Evolutionary conservation across 64 coral and sea anemone species (phyloP).

Genomic region (Montipora sp.): DNA sequence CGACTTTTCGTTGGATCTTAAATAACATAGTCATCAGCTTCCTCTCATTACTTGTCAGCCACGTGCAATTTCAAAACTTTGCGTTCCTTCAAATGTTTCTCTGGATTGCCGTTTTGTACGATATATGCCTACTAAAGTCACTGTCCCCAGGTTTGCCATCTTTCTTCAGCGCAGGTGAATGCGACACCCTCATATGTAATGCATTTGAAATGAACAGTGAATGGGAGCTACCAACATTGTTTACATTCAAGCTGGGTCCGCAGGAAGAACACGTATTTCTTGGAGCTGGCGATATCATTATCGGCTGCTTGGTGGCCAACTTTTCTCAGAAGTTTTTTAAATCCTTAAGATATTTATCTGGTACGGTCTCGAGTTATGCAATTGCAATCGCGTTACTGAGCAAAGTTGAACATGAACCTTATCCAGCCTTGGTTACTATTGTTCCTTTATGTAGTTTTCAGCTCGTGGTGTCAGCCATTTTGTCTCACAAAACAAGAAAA

Average conservation of each 20-base stretch:
- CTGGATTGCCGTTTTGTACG: conserved; percentile 53
- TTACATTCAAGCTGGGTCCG: conserved; percentile 46
- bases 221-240: conserved; percentile 54
- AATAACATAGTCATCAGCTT: conserved; percentile 43
- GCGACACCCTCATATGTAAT: conserved; percentile 27
- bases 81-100: conserved; percentile 52
- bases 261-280: conserved; percentile 40
- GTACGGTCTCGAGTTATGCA: conserved; percentile 36
- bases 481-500: conserved; percentile 2
- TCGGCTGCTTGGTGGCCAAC: conserved; percentile 56
- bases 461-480: conserved; percentile 23
- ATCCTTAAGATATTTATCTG: conserved; percentile 46
- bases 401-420: conserved; percentile 1
- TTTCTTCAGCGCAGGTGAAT: conserved; percentile 18
- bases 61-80: conserved; percentile 54
- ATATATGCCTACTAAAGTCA: conserved; percentile 10
- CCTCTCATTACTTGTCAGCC: conserved; percentile 28
- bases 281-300: conserved; percentile 58
- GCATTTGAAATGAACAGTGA: conserved; percentile 18
- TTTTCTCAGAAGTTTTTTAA: conserved; percentile 65
- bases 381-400: conserved; percentile 35
- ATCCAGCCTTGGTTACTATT: conserved; percentile 45
- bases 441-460: conserved; percentile 44
- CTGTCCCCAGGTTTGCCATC: neutral
- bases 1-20: conserved; percentile 49